Evolutionary conservation across 92 coral and sea anemone species (phyloP), one percentile per base, ranked within the genome.

Genomic region (Phymanthus crucifer): DNA sequence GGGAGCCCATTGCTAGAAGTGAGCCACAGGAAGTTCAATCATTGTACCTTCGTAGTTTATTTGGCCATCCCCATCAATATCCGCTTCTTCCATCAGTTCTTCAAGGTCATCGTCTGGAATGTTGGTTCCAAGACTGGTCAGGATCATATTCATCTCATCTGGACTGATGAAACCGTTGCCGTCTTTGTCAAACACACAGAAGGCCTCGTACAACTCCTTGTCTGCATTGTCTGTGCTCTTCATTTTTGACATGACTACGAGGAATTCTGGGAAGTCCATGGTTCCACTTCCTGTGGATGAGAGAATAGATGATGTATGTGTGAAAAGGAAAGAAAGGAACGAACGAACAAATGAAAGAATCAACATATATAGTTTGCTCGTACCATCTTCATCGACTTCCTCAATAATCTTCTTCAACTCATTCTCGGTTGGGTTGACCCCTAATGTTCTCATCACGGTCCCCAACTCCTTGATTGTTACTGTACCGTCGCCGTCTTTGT

Each of bases 41-140:
- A n/a, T n/a, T n/a, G n/a, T n/a, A 93, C 98, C 98, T 79, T 93
- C 98, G 77, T 93, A 93, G 77, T 93, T 93, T 23, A 93, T 94
- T 74, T 89, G 98, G 1, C 98, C 98, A 70, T 93, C 98, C 4
- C 98, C 98, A 78, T 93, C 98, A 64, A 87, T 93, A 79, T 93
- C 98, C n/a, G 93, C 98, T 14, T 93, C 98, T 24, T 92, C 84
- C 81, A 93, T 86, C 93, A 91, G 80, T 73, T 93, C 95, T 65
- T 93, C 95, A 13, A 93, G 91, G 73, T 93, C 98, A 71, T 91
- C 95, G 47, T 88, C 93, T 57, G 98, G 87, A 33, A 93, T 87
- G 73, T 89, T 93, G 50, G 37, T 64, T 6, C 96, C 96, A 74
- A 94, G 89, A 85, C 90, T 94, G 40, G 91, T 91, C 87, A 94